These are phyloP conservation scores for Teleogryllus occipitalis DNA, from an alignment of 1,140 invertebrate genomes.

Conservation along the genomic window DNA sequence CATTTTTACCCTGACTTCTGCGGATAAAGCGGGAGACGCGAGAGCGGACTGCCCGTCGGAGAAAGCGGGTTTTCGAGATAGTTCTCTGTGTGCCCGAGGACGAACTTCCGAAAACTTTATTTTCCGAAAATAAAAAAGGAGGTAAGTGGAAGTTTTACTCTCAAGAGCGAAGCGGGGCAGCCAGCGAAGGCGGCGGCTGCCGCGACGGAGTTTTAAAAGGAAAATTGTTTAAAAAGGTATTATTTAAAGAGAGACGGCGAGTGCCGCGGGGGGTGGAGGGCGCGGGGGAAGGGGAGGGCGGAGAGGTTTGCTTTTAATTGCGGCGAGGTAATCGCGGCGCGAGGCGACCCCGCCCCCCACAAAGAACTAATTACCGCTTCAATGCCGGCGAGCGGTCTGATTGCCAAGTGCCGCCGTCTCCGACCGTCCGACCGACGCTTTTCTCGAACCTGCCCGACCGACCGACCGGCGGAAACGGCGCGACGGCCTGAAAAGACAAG, in stretches of 20 bases:
- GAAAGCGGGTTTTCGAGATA: no score
- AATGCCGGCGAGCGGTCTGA: neutral
- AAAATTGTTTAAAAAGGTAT: slow-evolving; percentile 6
- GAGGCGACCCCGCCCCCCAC: neutral
- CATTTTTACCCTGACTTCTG: no score
- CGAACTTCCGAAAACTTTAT: neutral
- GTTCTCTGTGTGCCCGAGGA: no score
- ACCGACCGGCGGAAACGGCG: no score
- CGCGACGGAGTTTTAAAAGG: neutral
- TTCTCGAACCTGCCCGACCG: no score
- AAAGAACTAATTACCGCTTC: neutral
- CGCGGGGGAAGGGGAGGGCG: no score
- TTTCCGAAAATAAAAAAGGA: slow-evolving; percentile 5
- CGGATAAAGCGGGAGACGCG: no score
- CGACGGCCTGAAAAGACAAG: no score
- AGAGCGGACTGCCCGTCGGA: no score
- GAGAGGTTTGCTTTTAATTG: neutral
- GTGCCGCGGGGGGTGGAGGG: no score
- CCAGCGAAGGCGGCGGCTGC: no score
- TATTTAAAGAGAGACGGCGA: neutral
- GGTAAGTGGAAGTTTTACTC: neutral
- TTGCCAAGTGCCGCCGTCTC: neutral
- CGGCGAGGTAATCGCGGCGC: neutral
- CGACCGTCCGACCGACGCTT: no score
- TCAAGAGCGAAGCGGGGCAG: neutral